Base-by-base conservation (phyloP, 2,797 vertebrate species). In the Helarctos malayanus region DNA sequence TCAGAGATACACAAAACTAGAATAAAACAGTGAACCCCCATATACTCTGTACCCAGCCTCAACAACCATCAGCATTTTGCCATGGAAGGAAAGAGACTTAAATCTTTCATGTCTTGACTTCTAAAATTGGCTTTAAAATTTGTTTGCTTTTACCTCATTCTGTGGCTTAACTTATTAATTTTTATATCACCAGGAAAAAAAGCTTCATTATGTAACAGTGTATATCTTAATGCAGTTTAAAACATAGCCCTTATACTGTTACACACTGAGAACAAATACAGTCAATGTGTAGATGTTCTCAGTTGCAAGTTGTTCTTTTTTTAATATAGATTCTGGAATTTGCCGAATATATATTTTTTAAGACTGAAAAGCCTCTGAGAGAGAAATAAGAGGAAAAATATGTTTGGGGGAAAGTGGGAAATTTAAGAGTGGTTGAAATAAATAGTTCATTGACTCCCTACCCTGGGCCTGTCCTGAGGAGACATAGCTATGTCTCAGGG, bases 321-420 rank as follows among this genome's bases (percentile, higher is more conserved):
- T 91, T 94, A 76, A 63, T 82, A 78, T n/a, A 56, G 41, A 89
- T 61, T 95, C 38, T 82, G 41, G 49, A 91, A 68, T 94, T 97
- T 95, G 29, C 27, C 47, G 94, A 15, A 35, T 95, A 41, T 19
- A 13, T 21, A 59, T 69, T 92, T 76, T 59, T 73, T 27, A 71
- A 93, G 18, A 47, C 76, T 41, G 49, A 79, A 94, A 91, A 78
- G 41, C 9, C 75, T 69, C 52, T 49, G 21, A 63, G 78, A 73
- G 47, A 91, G 57, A 92, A 95, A 71, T 83, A 91, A 35, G 49
- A 45, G 79, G 32, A 61, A 6, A 69, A 71, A 27, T 54, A 3
- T 63, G 23, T 81, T 3, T 35, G 49, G 89, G 49, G 63, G 16
- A 56, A 81, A 73, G 18, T 57, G 69, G 38, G 81, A 91, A 68